Evolutionary conservation across 2,888 invertebrate species (phyloP).

Genomic region (Drosophila kuntzei): DNA sequence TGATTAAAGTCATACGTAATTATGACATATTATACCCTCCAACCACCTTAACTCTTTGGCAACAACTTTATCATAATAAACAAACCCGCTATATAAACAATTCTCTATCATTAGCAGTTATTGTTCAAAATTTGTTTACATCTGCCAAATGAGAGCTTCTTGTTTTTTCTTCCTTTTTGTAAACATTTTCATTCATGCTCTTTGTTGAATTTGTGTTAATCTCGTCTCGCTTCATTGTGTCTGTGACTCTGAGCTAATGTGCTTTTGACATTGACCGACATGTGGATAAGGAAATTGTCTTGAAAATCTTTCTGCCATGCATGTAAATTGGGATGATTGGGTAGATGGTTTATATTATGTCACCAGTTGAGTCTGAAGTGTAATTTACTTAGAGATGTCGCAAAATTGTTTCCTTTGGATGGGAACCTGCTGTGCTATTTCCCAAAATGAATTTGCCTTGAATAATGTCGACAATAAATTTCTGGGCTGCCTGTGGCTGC

Average conservation of each 20-base stretch:
- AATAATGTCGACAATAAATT: conserved; percentile 58
- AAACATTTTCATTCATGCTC: conserved; percentile 10
- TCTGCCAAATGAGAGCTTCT: conserved; percentile 11
- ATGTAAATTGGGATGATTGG: not conserved
- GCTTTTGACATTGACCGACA: conserved; percentile 23
- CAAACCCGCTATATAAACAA: conserved; percentile 7
- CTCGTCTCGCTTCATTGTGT: conserved; percentile 10
- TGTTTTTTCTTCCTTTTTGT: conserved; percentile 3
- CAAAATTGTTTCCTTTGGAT: conserved; percentile 26
- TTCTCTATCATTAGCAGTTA: conserved; percentile 12
- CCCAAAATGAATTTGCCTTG: conserved; percentile 45
- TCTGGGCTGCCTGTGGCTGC: conserved; percentile 18
- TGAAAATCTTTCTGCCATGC: not conserved
- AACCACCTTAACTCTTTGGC: not conserved
- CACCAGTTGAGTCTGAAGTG: not conserved
- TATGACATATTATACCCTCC: no score
- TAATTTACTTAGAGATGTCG: conserved; percentile 46
- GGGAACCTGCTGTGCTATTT: conserved; percentile 5
- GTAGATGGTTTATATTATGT: conserved; percentile 4
- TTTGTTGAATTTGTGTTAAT: conserved; percentile 11
- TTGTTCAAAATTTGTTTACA: conserved; percentile 19
- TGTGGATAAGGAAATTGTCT: conserved; percentile 12
- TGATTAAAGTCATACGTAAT: no score
- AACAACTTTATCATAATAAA: conserved; percentile 14
- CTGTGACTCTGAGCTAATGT: not conserved